phyloP scores from a whole-genome alignment of 2,797 vertebrate species.

The Lepilemur ruficaudatus region DNA sequence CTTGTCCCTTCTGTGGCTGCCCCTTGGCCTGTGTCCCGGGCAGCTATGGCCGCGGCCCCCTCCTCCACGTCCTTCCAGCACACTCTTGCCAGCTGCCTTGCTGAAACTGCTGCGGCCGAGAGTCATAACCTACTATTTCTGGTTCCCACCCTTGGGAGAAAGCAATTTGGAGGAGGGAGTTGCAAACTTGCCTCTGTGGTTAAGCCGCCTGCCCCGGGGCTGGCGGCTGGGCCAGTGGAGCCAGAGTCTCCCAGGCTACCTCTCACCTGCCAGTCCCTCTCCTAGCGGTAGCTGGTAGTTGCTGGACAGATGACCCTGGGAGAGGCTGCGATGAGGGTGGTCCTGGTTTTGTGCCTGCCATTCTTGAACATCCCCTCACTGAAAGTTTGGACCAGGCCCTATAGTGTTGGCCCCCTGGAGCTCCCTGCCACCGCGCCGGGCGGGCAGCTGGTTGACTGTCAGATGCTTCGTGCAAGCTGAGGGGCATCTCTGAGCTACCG shows the following conservation, averaged over 20 bases:
- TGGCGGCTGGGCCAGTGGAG: not conserved
- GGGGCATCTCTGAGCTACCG: not conserved
- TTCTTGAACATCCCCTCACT: not conserved
- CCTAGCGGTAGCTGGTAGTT: not conserved
- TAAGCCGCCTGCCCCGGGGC: not conserved
- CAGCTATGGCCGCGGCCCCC: not conserved
- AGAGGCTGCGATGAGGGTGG: not conserved
- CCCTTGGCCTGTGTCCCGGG: not conserved
- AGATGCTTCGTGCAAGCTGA: no score
- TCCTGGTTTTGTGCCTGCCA: not conserved
- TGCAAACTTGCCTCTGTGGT: constrained; percentile 59
- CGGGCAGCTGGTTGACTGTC: not conserved
- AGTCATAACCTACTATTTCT: constrained; percentile 49
- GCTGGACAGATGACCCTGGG: not conserved
- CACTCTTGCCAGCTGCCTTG: not conserved
- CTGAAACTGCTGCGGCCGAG: not conserved
- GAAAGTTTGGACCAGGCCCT: not conserved
- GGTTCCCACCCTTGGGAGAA: constrained; percentile 60
- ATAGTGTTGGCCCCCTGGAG: no score
- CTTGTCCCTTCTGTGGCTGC: not conserved
- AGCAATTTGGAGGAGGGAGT: constrained; percentile 52
- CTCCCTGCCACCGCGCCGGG: not conserved
- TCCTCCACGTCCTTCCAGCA: not conserved
- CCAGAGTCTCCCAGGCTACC: not conserved
- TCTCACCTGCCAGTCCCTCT: not conserved